Percentiles rank a stretch among this genome's conserved stretches.
Evolutionary conservation across 2,113 vertebrate species (phyloP).

Genomic region (Anarhynchus alexandrinus): DNA sequence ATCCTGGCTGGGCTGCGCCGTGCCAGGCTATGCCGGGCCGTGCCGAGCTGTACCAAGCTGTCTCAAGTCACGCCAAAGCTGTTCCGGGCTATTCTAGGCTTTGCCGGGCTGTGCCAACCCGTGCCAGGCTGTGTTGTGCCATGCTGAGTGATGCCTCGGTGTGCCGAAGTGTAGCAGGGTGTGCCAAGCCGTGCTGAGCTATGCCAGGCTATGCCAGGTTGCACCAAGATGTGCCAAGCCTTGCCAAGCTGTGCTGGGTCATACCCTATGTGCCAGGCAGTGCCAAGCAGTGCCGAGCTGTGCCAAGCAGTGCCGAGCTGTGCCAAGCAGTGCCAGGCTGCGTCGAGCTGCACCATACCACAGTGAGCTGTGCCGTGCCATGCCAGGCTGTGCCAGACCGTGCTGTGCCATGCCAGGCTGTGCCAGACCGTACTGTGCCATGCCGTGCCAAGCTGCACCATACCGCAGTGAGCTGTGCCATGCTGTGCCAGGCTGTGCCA

Average conservation of each 20-base stretch:
- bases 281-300: not conserved
- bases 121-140: fast-evolving
- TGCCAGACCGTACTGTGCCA: fast-evolving
- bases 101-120: not conserved
- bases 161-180: not conserved
- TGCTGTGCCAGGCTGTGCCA: too few species aligned
- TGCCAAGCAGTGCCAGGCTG: not conserved
- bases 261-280: not conserved
- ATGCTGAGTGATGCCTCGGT: not conserved
- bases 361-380: not conserved
- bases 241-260: not conserved
- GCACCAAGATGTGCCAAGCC: not conserved
- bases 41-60: too few species aligned
- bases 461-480: not conserved
- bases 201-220: fast-evolving
- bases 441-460: not conserved
- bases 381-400: too few species aligned
- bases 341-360: too few species aligned
- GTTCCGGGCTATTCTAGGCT: too few species aligned
- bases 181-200: too few species aligned
- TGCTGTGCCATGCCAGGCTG: too few species aligned
- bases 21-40: too few species aligned
- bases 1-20: too few species aligned
- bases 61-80: too few species aligned
- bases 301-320: too few species aligned